These are phyloP conservation scores for Idaea dimidiata DNA, from an alignment of 2,888 invertebrate species.

Conservation along the genomic window DNA sequence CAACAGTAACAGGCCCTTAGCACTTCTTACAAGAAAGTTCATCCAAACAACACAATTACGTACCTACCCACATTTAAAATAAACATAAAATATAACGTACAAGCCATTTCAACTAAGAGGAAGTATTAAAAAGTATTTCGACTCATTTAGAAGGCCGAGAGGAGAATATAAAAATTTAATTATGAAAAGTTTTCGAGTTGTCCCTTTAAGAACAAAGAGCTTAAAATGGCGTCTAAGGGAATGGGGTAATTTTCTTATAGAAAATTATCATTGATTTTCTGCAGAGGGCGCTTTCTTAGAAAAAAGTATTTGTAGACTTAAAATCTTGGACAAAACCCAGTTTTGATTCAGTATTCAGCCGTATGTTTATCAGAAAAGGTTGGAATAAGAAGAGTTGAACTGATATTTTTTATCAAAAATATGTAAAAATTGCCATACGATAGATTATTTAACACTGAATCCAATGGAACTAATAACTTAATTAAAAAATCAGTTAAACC, in stretches of 20 bases:
- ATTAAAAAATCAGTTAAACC: no score
- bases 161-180: conserved; percentile 61
- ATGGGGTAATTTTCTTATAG: conserved; percentile 1
- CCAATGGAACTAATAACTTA: no score
- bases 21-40: background rate
- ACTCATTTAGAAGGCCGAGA: conserved; percentile 43
- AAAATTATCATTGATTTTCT: conserved; percentile 1
- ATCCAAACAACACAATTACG: background rate
- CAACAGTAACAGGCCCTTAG: no score
- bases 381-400: no score
- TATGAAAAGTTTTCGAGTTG: conserved; percentile 55
- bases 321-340: background rate
- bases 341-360: no score
- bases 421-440: no score
- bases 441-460: no score
- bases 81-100: conserved; percentile 11
- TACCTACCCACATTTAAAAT: conserved; percentile 1
- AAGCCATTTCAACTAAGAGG: conserved; percentile 24
- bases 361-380: no score
- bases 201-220: conserved; percentile 58
- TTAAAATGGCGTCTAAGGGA: conserved; percentile 38
- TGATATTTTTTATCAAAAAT: no score
- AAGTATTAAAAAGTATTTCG: conserved; percentile 36
- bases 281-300: conserved; percentile 44
- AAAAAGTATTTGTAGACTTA: conserved; percentile 34